Evolutionary conservation across 2,797 vertebrate species (phyloP).

Genomic region (Muscicapa striata): DNA sequence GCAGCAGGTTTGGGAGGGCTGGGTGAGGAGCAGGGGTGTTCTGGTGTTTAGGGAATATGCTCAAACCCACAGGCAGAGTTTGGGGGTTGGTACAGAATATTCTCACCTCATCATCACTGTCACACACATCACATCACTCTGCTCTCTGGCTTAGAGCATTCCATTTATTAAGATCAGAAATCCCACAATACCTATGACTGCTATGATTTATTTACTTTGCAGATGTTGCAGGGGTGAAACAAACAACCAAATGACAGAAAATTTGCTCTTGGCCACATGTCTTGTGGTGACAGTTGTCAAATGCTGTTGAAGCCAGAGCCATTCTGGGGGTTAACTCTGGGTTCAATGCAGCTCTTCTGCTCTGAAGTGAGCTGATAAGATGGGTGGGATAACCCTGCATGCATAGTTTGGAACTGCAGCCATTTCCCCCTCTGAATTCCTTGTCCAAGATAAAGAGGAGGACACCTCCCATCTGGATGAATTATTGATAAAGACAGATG

Average conservation of each 20-base stretch:
- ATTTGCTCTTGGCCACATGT: background rate
- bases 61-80: background rate
- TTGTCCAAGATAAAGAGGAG: background rate
- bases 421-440: background rate
- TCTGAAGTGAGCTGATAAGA: constrained; percentile 5
- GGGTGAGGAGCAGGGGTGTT: background rate
- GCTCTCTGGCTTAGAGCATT: background rate
- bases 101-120: background rate
- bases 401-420: background rate
- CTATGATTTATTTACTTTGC: background rate
- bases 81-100: background rate
- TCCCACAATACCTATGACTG: background rate
- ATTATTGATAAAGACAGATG: background rate
- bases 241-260: background rate
- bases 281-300: background rate
- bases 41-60: background rate
- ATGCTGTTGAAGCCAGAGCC: background rate
- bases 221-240: constrained; percentile 7
- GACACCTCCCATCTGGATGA: background rate
- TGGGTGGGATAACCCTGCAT: background rate
- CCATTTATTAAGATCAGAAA: background rate
- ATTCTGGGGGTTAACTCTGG: background rate
- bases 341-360: background rate
- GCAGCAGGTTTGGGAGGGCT: background rate
- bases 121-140: background rate